A percentile compares a stretch with the other conserved stretches of the same genome.
Evolutionary conservation across 2,797 vertebrate species (phyloP).

Genomic region (Diceros bicornis): DNA sequence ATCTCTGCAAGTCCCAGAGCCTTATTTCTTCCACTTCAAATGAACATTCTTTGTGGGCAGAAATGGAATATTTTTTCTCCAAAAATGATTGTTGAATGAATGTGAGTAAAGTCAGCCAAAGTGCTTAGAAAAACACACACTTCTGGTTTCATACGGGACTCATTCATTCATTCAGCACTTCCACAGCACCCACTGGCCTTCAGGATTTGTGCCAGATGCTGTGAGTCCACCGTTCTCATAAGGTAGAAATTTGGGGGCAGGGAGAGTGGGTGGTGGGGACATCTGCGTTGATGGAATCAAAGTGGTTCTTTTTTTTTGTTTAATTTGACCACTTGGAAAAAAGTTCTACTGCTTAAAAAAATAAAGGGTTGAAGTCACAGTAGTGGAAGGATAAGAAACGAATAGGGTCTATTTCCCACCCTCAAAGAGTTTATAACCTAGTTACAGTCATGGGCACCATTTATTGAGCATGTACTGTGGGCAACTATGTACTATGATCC

Average conservation of each 20-base stretch:
- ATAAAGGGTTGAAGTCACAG: neutral
- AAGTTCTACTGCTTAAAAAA: neutral
- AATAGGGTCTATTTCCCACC: neutral
- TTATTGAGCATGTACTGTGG: neutral
- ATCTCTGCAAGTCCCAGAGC: neutral
- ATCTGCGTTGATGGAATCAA: neutral
- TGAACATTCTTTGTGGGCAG: neutral
- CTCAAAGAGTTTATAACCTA: neutral
- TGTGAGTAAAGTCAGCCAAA: neutral
- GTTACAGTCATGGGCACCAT: neutral
- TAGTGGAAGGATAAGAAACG: neutral
- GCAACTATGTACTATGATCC: neutral
- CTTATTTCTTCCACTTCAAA: neutral
- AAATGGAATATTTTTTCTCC: neutral
- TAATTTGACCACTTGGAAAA: conserved; percentile 6
- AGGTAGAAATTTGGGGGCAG: neutral
- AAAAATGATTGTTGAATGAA: neutral
- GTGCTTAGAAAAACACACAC: neutral
- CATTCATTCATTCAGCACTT: neutral
- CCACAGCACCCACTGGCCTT: too few species aligned
- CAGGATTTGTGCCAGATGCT: neutral
- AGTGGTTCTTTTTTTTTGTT: neutral
- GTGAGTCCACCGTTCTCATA: neutral
- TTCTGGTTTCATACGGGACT: neutral
- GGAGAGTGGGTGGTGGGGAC: neutral